A percentile compares a stretch with the other conserved stretches of the same genome.
Evolutionary conservation across 2,797 vertebrate species (phyloP).

Genomic region (Tiaroga cobitis): DNA sequence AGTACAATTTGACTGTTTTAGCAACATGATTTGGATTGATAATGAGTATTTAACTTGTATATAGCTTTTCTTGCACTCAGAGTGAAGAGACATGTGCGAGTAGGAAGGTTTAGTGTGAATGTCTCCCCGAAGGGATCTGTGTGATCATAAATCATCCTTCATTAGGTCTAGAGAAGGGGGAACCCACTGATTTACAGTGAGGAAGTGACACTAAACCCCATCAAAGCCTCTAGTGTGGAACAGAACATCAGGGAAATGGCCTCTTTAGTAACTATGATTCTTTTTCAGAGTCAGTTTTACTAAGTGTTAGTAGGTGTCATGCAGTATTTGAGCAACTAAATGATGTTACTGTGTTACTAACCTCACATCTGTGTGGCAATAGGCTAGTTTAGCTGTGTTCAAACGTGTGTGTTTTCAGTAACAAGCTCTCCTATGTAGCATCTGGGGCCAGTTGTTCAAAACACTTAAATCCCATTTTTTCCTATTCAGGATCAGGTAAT

Average conservation of each 20-base stretch:
- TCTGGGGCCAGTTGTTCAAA: too few species aligned
- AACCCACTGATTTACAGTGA: constrained; percentile 76
- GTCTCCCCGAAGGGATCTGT: constrained; percentile 71
- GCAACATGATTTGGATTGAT: not conserved
- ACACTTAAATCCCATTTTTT: too few species aligned
- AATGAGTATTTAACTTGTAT: not conserved
- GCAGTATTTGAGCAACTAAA: not conserved
- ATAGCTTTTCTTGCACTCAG: not conserved
- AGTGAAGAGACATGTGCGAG: not conserved
- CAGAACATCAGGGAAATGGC: constrained; percentile 45
- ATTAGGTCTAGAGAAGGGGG: constrained; percentile 76
- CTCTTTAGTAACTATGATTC: constrained; percentile 32
- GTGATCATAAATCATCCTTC: constrained; percentile 80
- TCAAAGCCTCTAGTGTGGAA: constrained; percentile 65
- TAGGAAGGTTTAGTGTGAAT: constrained; percentile 65
- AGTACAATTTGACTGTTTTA: not conserved
- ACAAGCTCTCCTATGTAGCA: not conserved
- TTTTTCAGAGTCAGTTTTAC: constrained; percentile 33
- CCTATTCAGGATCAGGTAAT: too few species aligned
- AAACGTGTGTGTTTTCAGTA: not conserved
- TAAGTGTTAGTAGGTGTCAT: constrained; percentile 6
- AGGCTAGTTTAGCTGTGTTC: not conserved
- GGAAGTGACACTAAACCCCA: constrained; percentile 70
- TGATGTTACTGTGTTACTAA: not conserved
- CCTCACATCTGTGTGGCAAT: not conserved